A percentile compares a stretch with the other conserved stretches of the same genome.
phyloP scores from a whole-genome alignment of 2,888 invertebrate genomes.

The Lypha dubia region DNA sequence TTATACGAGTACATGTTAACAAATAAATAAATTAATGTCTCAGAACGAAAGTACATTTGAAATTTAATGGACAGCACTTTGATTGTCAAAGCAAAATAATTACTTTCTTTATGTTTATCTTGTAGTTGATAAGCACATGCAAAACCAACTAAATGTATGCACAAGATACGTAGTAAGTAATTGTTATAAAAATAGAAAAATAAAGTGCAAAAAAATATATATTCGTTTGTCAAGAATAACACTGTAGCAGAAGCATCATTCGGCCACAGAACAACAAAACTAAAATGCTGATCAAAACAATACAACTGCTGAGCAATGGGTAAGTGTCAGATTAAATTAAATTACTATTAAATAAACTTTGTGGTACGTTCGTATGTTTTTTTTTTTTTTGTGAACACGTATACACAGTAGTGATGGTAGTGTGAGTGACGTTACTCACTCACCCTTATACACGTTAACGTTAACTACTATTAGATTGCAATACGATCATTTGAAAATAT shows the following conservation, averaged over 20 bases:
- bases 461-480: no score
- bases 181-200: constrained; percentile 33
- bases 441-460: no score
- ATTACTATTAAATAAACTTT: not conserved
- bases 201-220: constrained; percentile 38
- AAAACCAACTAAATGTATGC: constrained; percentile 17
- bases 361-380: no score
- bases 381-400: not conserved
- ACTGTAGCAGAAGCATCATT: constrained; percentile 16
- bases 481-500: no score
- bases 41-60: not conserved
- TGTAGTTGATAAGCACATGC: not conserved
- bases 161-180: not conserved
- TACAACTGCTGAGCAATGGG: constrained; percentile 57
- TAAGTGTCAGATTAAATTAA: constrained; percentile 40
- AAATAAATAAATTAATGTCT: not conserved
- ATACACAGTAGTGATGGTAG: not conserved
- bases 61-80: not conserved
- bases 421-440: not conserved
- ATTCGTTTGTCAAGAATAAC: constrained; percentile 39
- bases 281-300: constrained; percentile 65
- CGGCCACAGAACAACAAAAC: constrained; percentile 4
- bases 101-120: constrained; percentile 11
- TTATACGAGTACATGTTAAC: not conserved
- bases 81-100: constrained; percentile 6